These are phyloP conservation scores for Drosophila repletoides DNA, from an alignment of 1,140 invertebrate genomes.

Conservation along the genomic window DNA sequence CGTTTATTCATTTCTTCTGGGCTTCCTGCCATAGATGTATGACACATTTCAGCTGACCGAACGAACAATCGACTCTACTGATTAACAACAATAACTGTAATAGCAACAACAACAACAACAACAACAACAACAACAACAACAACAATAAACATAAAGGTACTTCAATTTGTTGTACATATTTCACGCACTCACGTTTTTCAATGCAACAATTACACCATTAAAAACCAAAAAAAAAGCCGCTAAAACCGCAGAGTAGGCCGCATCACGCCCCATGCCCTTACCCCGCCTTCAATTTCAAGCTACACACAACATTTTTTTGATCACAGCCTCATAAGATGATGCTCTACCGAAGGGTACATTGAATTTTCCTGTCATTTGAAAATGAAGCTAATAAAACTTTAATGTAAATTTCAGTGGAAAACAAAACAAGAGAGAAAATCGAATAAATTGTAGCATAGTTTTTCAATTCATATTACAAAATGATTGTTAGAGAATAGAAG, in stretches of 20 bases:
- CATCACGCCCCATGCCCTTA: neutral
- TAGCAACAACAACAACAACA: conserved; percentile 43
- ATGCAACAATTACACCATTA: conserved; percentile 56
- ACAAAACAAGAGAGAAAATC: no score
- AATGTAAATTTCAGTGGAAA: no score
- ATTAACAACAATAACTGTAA: conserved; percentile 37
- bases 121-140: conserved; percentile 32
- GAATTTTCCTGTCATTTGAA: no score
- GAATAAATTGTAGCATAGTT: no score
- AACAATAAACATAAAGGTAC: conserved; percentile 23
- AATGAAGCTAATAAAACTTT: no score
- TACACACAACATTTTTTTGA: conserved; percentile 45
- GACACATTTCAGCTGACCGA: conserved; percentile 15
- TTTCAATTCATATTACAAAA: no score
- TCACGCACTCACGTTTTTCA: conserved; percentile 79
- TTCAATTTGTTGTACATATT: conserved; percentile 52
- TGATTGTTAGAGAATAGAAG: conserved; percentile 3
- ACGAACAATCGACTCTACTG: conserved; percentile 19
- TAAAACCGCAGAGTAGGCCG: conserved; percentile 20
- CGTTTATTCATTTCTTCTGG: neutral
- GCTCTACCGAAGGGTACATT: neutral
- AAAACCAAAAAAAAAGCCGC: conserved; percentile 23
- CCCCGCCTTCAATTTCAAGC: conserved; percentile 2
- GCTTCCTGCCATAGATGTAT: neutral
- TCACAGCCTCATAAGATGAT: conserved; percentile 15